Percentiles rank a stretch among this genome's conserved stretches.
These are phyloP conservation scores for Chouioia cunea DNA, from an alignment of 2,888 invertebrate genomes.

Conservation along the genomic window DNA sequence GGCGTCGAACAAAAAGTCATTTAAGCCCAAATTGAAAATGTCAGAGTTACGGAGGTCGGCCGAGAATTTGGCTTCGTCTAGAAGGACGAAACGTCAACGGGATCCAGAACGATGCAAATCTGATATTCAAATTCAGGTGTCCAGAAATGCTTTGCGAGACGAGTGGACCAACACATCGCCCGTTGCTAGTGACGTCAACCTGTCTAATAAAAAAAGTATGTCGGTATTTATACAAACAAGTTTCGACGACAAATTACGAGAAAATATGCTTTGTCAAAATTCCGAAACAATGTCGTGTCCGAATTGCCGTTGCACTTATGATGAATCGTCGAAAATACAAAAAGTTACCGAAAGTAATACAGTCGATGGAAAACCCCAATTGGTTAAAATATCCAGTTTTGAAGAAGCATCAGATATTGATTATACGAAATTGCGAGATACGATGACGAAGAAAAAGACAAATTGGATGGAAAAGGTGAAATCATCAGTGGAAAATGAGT, in stretches of 20 bases:
- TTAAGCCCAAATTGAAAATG: slow-evolving; percentile 58
- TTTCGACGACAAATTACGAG: slow-evolving; percentile 54
- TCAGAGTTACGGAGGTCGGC: slow-evolving; percentile 61
- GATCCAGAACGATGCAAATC: slow-evolving; percentile 62
- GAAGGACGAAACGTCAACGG: slow-evolving; percentile 57
- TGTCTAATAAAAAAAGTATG: slow-evolving; percentile 51
- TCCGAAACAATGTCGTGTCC: slow-evolving; percentile 50
- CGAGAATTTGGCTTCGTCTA: slow-evolving; percentile 55
- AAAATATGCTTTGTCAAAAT: slow-evolving; percentile 43
- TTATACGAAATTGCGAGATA: slow-evolving; percentile 50
- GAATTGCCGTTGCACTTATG: slow-evolving; percentile 43
- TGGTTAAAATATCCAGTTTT: slow-evolving; percentile 57
- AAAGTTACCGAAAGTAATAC: slow-evolving; percentile 7
- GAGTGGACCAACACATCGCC: slow-evolving; percentile 65
- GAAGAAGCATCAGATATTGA: slow-evolving; percentile 57
- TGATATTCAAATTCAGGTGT: slow-evolving; percentile 60
- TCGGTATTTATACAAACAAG: slow-evolving; percentile 65
- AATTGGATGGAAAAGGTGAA: slow-evolving; percentile 25
- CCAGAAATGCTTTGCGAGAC: slow-evolving; percentile 52
- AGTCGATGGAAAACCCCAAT: slow-evolving; percentile 30
- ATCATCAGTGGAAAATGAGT: slow-evolving; percentile 56
- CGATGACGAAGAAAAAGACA: background rate
- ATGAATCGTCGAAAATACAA: background rate
- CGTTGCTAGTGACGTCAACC: slow-evolving; percentile 52
- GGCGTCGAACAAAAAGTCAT: slow-evolving; percentile 54